Evolutionary conservation across 2,888 invertebrate genomes (phyloP).

Genomic region (Sarcophaga subvicina): DNA sequence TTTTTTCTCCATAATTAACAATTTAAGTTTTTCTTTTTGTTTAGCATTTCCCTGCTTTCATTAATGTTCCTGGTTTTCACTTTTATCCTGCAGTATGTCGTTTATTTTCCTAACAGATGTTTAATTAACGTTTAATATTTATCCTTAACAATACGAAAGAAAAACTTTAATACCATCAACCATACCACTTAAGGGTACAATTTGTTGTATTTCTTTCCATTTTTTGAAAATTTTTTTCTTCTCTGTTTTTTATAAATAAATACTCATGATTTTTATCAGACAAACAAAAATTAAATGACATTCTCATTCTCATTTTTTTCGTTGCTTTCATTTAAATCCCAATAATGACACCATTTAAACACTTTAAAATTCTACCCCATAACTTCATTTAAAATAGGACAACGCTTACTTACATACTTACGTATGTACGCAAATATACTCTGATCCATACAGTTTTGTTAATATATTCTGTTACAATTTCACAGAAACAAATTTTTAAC

Average conservation of each 20-base stretch:
- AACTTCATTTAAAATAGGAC: conserved; percentile 1
- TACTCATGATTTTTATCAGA: conserved; percentile 52
- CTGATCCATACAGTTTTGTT: not conserved
- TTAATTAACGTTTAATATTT: conserved; percentile 48
- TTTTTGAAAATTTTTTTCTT: conserved; percentile 8
- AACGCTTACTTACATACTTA: not conserved
- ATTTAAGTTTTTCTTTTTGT: no score
- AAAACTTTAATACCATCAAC: conserved; percentile 17
- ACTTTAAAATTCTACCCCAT: conserved; percentile 50
- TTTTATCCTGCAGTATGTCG: not conserved
- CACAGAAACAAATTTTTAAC: conserved; percentile 11
- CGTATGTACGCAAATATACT: not conserved
- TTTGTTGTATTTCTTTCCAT: not conserved
- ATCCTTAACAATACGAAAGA: conserved; percentile 1
- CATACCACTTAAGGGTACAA: conserved; percentile 40
- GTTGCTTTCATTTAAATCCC: conserved; percentile 27
- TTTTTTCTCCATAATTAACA: no score
- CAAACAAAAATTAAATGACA: conserved; percentile 47
- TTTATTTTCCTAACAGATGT: conserved; percentile 49
- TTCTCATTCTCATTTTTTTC: not conserved
- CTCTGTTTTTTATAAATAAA: not conserved
- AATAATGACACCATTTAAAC: conserved; percentile 56
- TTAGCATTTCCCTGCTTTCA: no score
- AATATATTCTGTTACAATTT: conserved; percentile 21
- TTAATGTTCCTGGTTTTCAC: no score